Base-by-base conservation (phyloP, 2,797 vertebrate species). In the Brachymystax lenok region DNA sequence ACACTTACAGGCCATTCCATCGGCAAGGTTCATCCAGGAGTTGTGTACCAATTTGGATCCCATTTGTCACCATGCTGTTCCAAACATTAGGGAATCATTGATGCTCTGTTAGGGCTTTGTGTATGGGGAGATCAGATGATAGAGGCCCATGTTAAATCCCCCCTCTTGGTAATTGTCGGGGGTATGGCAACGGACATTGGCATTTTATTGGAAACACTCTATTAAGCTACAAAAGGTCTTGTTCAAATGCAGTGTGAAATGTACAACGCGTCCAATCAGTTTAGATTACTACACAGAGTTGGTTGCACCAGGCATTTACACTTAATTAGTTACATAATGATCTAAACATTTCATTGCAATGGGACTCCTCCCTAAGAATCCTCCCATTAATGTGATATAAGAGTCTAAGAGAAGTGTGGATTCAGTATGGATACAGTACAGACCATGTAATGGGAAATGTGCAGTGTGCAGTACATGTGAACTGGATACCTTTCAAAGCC, bases 131-230 rank as follows among this genome's bases (percentile, higher is more conserved):
- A 74, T 64, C 74, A 67, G 66, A 76, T 61, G 74, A 54, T 69
- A 75, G 69, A 46, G 30, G 35, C 21, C 50, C 72, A 66, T 82
- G 88, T 86, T 86, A 88, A 73, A 76, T 70, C 28, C 67, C 13
- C 71, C 24, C n/a, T 74, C 28, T 46, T 50, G 52, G 50, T 78
- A 73, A 79, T 82, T 76, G 56, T 73, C 69, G 17, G 4, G 69
- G 51, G 46, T n/a, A 46, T 71, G 35, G 33, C 61, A 35, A 27
- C 51, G 59, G 16, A 66, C 59, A 17, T 28, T 64, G 40, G 17
- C 14, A 17, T 51, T 61, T 71, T 51, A 64, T 72, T 64, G 14
- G 28, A 69, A 54, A 35, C 59, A 46, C 19, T 67, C 24, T 16
- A 28, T 24, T 69, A 14, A 30, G 8, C 1, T 46, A 46, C 40